These are phyloP conservation scores for Latrodectus elegans DNA, from an alignment of 2,888 invertebrate species.

Conservation along the genomic window DNA sequence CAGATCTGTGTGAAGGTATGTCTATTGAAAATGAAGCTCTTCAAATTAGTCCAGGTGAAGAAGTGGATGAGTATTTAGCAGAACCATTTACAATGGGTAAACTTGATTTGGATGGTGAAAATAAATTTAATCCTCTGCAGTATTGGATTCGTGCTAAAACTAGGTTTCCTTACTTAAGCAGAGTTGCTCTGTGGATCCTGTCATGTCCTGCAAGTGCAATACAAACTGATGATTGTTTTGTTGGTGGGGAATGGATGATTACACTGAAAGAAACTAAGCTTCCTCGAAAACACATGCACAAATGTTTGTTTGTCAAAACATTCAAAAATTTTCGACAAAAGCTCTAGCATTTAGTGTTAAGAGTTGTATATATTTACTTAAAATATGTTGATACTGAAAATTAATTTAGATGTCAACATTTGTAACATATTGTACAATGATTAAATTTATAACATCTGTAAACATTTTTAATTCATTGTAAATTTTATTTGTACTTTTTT, in stretches of 20 bases:
- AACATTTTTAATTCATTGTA: too few relatives aligned
- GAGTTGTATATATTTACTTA: neutral
- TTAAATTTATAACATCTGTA: too few relatives aligned
- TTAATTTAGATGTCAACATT: neutral
- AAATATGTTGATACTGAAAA: neutral
- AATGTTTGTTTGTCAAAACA: slow-evolving; percentile 53
- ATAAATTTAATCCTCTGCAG: slow-evolving; percentile 64
- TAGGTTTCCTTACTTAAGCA: slow-evolving; percentile 47
- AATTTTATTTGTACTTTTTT: too few relatives aligned
- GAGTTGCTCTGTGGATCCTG: slow-evolving; percentile 58
- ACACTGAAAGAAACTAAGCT: slow-evolving; percentile 51
- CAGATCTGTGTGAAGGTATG: slow-evolving; percentile 41
- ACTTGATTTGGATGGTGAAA: slow-evolving; percentile 50
- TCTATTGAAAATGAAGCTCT: slow-evolving; percentile 37
- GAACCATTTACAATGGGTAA: slow-evolving; percentile 61
- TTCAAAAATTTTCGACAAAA: slow-evolving; percentile 51
- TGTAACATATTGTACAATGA: too few relatives aligned
- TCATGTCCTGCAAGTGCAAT: slow-evolving; percentile 65
- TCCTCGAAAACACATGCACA: slow-evolving; percentile 53
- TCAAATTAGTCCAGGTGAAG: slow-evolving; percentile 18
- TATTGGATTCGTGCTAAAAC: slow-evolving; percentile 59
- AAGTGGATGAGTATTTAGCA: slow-evolving; percentile 60
- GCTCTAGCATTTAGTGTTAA: neutral
- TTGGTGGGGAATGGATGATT: slow-evolving; percentile 57
- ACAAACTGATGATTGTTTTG: slow-evolving; percentile 45